Evolutionary conservation across 2,797 vertebrate genomes (phyloP), one percentile per base, ranked within the genome.

Genomic region (Discoglossus pictus): DNA sequence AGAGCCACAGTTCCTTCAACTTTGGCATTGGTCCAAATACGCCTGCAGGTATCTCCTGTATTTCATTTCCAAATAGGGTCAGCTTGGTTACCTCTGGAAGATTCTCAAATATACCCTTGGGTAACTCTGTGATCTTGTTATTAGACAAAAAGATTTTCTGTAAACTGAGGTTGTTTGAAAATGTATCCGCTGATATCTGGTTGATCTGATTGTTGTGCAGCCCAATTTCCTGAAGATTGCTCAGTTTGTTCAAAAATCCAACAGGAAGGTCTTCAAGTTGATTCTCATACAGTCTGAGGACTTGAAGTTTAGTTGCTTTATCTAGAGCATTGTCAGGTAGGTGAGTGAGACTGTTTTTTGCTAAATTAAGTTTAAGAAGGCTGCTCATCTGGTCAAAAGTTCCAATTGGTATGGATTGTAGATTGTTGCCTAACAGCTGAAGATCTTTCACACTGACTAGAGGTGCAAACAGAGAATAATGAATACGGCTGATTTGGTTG

Each of bases 1-100:
- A 95, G 2, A 99, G 84, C 94, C 94, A 96, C 16, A 99, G 84
- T 56, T 98, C 87, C 4, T 75, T 61, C 48, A 99, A 74, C 51
- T 84, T 31, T 2, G 78, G 78, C 89, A 84, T 91, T 23, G 90
- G 87, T 31, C 95, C 95, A 1, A 98, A 98, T 43, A 90, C 75
- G 0, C 89, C 76, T 0, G 88, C 84, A 2, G 76, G 78, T 50
- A 98, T 78, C 73, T 82, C 88, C 62, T 81, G 83, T 54, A 99
- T 76, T 24, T 82, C 80, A 68, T 99, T 99, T 62, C 89, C 86
- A 0, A 91, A 92, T 52, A 99, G 84, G 0, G 93, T 92, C 35
- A 99, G 89, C 15, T 89, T 87, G 51, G 75, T 75, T 1, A 99
- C 89, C 1, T 81, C 76, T 0, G 77, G 89, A 63, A 96, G 74